These are phyloP conservation scores for Acestrorhynchus altus DNA, from an alignment of 2,797 vertebrate genomes.

Conservation along the genomic window DNA sequence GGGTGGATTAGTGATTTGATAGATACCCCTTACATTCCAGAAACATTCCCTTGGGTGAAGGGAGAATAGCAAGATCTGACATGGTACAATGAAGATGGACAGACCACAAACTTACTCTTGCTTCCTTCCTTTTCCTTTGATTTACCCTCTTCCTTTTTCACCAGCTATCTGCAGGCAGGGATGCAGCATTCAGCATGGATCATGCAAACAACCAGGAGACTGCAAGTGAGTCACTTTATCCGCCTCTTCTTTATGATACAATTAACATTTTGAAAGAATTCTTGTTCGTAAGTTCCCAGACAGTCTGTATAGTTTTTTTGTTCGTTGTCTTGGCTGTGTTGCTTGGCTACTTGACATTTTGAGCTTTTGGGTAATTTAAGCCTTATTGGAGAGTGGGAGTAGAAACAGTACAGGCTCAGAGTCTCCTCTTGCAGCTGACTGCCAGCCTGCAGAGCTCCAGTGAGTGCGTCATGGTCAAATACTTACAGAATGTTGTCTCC, in stretches of 20 bases:
- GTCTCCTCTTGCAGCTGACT: constrained; percentile 70
- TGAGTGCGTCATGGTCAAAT: constrained; percentile 81
- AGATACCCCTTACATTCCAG: constrained; percentile 38
- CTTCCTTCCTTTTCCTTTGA: background rate
- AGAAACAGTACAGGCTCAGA: constrained; percentile 75
- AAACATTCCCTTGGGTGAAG: constrained; percentile 64
- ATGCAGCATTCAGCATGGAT: constrained; percentile 94
- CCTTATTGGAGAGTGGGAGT: constrained; percentile 67
- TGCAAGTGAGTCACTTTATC: constrained; percentile 88
- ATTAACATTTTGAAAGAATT: constrained; percentile 29
- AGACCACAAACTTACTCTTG: background rate
- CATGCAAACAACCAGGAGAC: constrained; percentile 91
- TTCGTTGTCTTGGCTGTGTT: constrained; percentile 14
- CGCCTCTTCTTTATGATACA: constrained; percentile 22
- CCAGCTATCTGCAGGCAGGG: constrained; percentile 96
- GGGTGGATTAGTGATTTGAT: constrained; percentile 66
- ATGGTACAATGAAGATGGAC: constrained; percentile 53
- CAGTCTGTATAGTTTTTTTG: constrained; percentile 2
- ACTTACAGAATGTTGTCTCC: constrained; percentile 79
- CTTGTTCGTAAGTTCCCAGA: constrained; percentile 20
- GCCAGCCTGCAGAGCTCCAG: constrained; percentile 76
- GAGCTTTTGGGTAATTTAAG: constrained; percentile 22
- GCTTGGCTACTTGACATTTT: constrained; percentile 27
- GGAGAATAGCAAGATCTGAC: background rate
- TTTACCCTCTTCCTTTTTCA: constrained; percentile 41